Evolutionary conservation across 2,797 vertebrate species (phyloP), one percentile per base, ranked within the genome.

Genomic region (Anabas testudineus): DNA sequence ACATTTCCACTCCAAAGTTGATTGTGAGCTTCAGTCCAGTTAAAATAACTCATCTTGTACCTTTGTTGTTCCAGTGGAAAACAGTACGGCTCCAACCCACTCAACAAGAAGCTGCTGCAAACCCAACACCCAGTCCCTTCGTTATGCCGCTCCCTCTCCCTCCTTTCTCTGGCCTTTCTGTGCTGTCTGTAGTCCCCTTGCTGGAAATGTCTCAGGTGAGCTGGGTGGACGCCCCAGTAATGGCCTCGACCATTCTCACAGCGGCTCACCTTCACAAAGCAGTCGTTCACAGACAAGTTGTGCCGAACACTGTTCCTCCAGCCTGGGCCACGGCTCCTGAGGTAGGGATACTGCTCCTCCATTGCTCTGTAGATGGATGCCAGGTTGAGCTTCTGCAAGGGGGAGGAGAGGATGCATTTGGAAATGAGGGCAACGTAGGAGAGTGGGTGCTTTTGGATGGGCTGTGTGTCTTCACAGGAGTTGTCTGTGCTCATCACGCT

Each of bases 211-310:
- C 80, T 74, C 41, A 90, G 57, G 51, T 93, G 88, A 67, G 67
- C 87, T 1, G 71, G 84, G 42, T 93, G 90, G 39, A 92, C 86
- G 2, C 87, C 91, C 90, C 92, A 92, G 74, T 92, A 93, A 57
- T 92, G 92, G 12, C 90, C 91, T 63, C 91, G 91, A 3, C 90
- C 84, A 2, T 93, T 89, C 67, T 93, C 87, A 32, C 90, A 92
- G 82, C 87, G 88, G 69, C 85, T 85, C 75, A 92, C 84, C 77
- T 92, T 93, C 71, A 94, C 88, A 67, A 95, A 94, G 64, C 91
- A 93, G 26, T 90, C 75, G 10, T 94, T 95, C 47, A 91, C 81
- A 0, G 89, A 94, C 66, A 94, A 85, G 67, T 90, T 92, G 82
- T 94, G 87, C 37, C 83, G 79, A 13, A 93, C 68, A 0, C 89